Conservation (phyloP, 2,888 invertebrate species). For the Synergus umbraculus region DNA sequence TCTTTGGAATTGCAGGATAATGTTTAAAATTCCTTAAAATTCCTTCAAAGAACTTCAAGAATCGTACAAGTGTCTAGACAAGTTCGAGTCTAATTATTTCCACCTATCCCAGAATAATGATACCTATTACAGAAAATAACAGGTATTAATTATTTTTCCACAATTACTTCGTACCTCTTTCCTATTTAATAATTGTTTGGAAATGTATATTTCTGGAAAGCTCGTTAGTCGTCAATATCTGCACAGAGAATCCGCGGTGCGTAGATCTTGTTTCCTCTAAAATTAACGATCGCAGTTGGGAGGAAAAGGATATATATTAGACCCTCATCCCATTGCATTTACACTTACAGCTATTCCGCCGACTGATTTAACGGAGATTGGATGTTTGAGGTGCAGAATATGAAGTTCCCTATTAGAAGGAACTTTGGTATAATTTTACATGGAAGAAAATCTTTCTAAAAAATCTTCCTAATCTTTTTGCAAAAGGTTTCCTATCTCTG, state of each 20-base stretch:
- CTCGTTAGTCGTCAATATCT: neutral
- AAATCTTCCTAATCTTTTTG: too few relatives aligned
- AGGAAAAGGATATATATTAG: conserved; percentile 26
- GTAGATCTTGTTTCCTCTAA: neutral
- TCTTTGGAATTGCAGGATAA: too few relatives aligned
- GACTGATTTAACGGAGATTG: conserved; percentile 41
- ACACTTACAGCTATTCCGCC: conserved; percentile 28
- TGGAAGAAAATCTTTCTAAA: neutral
- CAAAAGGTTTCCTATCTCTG: too few relatives aligned
- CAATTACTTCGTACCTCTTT: neutral
- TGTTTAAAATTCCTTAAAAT: too few relatives aligned
- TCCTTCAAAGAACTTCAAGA: too few relatives aligned
- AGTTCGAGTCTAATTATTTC: too few relatives aligned
- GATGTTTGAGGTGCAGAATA: conserved; percentile 31
- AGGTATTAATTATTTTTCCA: neutral
- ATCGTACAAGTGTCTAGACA: too few relatives aligned
- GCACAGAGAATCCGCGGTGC: neutral
- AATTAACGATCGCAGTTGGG: conserved; percentile 15
- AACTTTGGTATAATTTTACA: neutral
- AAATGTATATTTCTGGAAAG: neutral
- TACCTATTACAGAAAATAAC: neutral
- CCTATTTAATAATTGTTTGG: neutral
- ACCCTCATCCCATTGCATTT: conserved; percentile 29
- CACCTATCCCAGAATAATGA: too few relatives aligned
- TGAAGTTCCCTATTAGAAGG: neutral